Evolutionary conservation across 1,140 invertebrate genomes (phyloP), one percentile per base, ranked within the genome.

Genomic region (Drosophila melanogaster): DNA sequence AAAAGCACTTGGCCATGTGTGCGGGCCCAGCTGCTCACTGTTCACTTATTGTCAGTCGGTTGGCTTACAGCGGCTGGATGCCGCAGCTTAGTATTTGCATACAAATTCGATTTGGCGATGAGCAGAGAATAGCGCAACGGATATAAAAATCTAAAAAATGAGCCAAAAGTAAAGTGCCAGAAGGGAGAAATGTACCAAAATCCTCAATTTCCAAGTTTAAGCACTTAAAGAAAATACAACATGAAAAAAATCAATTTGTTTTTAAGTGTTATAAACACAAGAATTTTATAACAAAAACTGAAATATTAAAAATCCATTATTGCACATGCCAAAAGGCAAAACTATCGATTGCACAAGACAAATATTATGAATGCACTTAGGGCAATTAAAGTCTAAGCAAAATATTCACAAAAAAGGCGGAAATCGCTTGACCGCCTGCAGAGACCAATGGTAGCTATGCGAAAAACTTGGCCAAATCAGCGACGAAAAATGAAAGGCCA

Each of bases 401-500:
- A 67, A 7, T 67, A 46, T 67, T n/a, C 53, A 38, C 37, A 38
- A n/a, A 72, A 38, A 73, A 46, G 59, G 66, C 69, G 57, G 69
- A 74, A 74, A 62, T 49, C 5, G n/a, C 26, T n/a, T 8, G 17
- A 14, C 53, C n/a, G 30, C 51, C 41, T 12, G 49, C 8, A 11
- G 22, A 56, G 53, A 12, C 47, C 22, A 61, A 61, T 35, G 26
- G 26, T 54, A 74, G 56, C 43, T 26, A 74, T 41, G 57, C 49
- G 12, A 62, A 73, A 73, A 73, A 74, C 46, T 61, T 53, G 44
- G 43, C 35, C 24, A 56, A 74, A 56, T 56, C 44, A 41, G 55
- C 77, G 56, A 53, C 38, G 59, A 61, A 72, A 81, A 66, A 49
- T 77, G 77, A 85, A 85, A 85, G 77, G 73, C 57, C 33, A 60